A percentile compares a stretch with the other conserved stretches of the same genome.
phyloP scores from a whole-genome alignment of 1,140 invertebrate species.

The Orussus abietinus region DNA sequence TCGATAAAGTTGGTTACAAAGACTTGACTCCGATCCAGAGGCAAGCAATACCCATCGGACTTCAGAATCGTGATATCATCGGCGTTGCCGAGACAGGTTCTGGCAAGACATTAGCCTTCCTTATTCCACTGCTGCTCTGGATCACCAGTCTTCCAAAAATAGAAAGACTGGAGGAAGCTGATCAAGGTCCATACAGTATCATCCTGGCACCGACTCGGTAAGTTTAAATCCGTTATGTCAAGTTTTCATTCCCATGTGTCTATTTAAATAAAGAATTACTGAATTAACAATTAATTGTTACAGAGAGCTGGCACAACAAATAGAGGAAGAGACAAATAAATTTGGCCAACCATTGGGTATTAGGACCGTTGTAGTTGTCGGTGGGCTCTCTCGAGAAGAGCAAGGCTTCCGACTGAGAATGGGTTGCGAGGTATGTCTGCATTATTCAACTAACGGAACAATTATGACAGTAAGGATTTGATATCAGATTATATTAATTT shows the following conservation, averaged over 20 bases:
- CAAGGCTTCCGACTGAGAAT: constrained; percentile 95
- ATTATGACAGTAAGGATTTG: no score
- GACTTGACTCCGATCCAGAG: constrained; percentile 99
- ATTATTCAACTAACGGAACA: no score
- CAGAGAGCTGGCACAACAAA: constrained; percentile 95
- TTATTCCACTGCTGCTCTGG: constrained; percentile 97
- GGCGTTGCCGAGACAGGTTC: constrained; percentile 98
- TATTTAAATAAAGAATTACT: no score
- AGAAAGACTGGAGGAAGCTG: constrained; percentile 84
- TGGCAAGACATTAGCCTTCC: constrained; percentile 97
- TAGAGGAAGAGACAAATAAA: constrained; percentile 98
- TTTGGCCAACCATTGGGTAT: constrained; percentile 95
- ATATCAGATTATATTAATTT: constrained; percentile 4
- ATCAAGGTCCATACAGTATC: constrained; percentile 98
- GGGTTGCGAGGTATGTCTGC: constrained; percentile 95
- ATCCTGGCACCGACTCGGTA: constrained; percentile 94
- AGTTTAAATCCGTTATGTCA: no score
- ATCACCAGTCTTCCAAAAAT: constrained; percentile 97
- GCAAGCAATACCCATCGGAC: constrained; percentile 98
- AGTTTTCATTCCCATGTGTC: no score
- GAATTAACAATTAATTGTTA: no score
- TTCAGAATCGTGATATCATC: constrained; percentile 98
- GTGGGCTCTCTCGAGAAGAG: constrained; percentile 95
- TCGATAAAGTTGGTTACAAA: constrained; percentile 93
- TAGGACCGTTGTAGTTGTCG: constrained; percentile 95